Conservation (phyloP, 2,113 vertebrate genomes). For the Grantiella picta region DNA sequence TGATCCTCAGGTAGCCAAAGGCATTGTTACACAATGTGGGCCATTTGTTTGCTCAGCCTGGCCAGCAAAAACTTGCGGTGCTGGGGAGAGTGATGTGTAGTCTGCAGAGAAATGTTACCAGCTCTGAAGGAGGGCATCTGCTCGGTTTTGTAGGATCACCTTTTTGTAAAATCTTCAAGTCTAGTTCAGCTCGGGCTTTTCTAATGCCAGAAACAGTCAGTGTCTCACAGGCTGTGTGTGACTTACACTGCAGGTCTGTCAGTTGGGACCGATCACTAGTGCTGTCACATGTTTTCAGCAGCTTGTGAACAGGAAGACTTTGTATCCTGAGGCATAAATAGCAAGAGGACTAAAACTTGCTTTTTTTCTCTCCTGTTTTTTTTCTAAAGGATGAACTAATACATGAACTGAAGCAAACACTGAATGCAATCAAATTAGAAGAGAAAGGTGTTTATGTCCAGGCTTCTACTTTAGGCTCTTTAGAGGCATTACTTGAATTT, state of each 20-base stretch:
- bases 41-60: background rate
- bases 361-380: background rate
- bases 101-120: background rate
- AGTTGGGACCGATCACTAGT: background rate
- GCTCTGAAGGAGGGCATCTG: background rate
- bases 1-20: background rate
- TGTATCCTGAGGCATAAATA: background rate
- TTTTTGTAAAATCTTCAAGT: background rate
- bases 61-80: background rate
- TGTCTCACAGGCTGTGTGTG: rapidly evolving
- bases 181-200: background rate
- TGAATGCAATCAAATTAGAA: conserved; percentile 95
- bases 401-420: conserved; percentile 93
- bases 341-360: background rate
- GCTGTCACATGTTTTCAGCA: background rate
- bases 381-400: conserved; percentile 88
- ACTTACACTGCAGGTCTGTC: background rate
- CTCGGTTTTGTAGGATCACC: background rate
- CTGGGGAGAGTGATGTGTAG: background rate
- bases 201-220: background rate
- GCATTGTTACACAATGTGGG: rapidly evolving
- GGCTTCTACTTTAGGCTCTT: conserved; percentile 93
- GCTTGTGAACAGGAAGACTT: background rate
- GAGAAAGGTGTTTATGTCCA: conserved; percentile 98
- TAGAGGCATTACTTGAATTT: conserved; percentile 97